These are phyloP conservation scores for Myotis vivesi DNA, from an alignment of 2,797 vertebrate species.

Conservation along the genomic window DNA sequence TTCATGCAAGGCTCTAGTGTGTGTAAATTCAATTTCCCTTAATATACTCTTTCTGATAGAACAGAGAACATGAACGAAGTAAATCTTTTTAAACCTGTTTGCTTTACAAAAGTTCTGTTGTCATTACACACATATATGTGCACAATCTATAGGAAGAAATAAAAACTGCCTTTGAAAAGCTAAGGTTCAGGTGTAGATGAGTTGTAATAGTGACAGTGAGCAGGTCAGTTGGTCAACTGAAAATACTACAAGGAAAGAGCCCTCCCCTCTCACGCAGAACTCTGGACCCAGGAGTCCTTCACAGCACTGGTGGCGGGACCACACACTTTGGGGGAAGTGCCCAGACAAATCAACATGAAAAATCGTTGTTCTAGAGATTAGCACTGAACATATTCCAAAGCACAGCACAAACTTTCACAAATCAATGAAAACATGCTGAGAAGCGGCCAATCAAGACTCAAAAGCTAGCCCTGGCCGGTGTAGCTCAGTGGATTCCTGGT, in stretches of 20 bases:
- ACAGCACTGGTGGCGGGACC: not conserved
- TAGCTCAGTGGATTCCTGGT: not conserved
- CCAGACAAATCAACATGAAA: not conserved
- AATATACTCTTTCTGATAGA: not conserved
- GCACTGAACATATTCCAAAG: not conserved
- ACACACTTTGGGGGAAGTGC: not conserved
- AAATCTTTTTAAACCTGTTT: not conserved
- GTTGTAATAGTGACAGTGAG: not conserved
- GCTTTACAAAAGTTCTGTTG: constrained; percentile 3
- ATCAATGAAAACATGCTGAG: not conserved
- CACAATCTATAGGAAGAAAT: not conserved
- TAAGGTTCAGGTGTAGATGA: not conserved
- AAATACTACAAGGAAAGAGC: not conserved
- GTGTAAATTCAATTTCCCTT: not conserved
- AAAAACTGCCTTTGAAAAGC: not conserved
- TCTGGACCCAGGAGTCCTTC: not conserved
- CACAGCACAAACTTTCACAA: not conserved
- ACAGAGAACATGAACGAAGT: not conserved
- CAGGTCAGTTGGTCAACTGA: not conserved
- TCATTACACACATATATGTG: not conserved
- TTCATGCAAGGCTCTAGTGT: not conserved
- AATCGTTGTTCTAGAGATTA: not conserved
- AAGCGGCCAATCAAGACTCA: not conserved
- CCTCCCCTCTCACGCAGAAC: not conserved
- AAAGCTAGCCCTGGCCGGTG: not conserved